These are phyloP conservation scores for Chlorops oryzae DNA, from an alignment of 1,140 invertebrate genomes.

Conservation along the genomic window DNA sequence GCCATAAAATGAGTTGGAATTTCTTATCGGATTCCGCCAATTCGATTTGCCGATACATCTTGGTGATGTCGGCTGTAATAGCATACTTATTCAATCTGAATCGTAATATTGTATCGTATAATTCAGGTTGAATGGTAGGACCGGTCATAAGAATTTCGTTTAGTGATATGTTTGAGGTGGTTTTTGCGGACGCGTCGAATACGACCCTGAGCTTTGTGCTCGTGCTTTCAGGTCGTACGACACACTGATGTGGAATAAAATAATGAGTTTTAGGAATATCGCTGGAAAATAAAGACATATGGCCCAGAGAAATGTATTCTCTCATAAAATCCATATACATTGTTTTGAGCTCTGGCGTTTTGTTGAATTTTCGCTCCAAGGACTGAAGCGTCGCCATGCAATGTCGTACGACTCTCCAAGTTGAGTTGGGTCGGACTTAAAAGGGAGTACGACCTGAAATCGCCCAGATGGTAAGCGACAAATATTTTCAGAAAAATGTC, in stretches of 20 bases:
- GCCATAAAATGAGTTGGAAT: slow-evolving; percentile 11
- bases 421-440: too few species aligned
- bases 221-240: neutral
- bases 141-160: slow-evolving; percentile 23
- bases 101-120: slow-evolving; percentile 39
- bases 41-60: slow-evolving; percentile 11
- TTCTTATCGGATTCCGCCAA: slow-evolving; percentile 4
- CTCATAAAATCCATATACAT: neutral
- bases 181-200: neutral
- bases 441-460: too few species aligned
- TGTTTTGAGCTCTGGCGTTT: too few species aligned
- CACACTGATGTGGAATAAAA: neutral
- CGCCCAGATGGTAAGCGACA: too few species aligned
- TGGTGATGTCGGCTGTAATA: slow-evolving; percentile 4
- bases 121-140: slow-evolving; percentile 42
- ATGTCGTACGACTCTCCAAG: too few species aligned
- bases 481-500: too few species aligned
- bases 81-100: slow-evolving; percentile 29
- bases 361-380: too few species aligned
- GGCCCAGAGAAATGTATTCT: neutral
- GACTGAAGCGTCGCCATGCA: too few species aligned
- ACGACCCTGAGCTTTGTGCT: neutral
- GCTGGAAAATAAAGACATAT: neutral
- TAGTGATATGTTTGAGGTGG: neutral
- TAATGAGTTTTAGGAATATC: neutral